These are phyloP conservation scores for Notiomystis cincta DNA, from an alignment of 2,113 vertebrate species.

Conservation along the genomic window DNA sequence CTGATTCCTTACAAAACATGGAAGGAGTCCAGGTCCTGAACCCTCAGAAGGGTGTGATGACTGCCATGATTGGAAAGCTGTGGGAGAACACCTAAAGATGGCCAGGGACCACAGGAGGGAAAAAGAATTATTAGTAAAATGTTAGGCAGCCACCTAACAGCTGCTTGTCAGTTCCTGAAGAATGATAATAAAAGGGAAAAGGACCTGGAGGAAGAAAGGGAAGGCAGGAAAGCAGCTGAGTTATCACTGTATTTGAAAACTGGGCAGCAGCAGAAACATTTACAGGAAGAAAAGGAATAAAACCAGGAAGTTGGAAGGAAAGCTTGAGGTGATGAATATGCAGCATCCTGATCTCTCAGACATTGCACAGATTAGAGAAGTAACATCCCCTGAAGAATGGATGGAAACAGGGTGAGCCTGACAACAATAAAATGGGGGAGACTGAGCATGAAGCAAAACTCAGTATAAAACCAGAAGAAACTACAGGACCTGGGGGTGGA, in stretches of 20 bases:
- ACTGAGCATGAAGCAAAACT: neutral
- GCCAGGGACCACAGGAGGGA: neutral
- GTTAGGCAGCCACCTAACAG: neutral
- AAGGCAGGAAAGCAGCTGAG: neutral
- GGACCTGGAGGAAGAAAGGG: neutral
- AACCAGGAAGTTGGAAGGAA: neutral
- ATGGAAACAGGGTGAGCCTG: neutral
- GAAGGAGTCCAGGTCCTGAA: neutral
- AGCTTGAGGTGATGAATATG: neutral
- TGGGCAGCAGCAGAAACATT: neutral
- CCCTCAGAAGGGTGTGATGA: neutral
- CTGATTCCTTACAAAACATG: neutral
- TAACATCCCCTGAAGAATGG: no score
- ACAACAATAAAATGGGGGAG: neutral
- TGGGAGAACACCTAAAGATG: neutral
- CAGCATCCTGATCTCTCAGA: fast-evolving
- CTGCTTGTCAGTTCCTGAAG: neutral
- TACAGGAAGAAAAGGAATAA: neutral
- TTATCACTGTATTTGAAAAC: neutral
- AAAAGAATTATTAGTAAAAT: neutral
- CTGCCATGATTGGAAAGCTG: neutral
- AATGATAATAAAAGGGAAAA: neutral
- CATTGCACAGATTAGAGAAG: neutral
- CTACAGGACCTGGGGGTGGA: neutral
- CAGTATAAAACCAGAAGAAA: neutral